Conservation (phyloP, 2,797 vertebrate species). For the Brachyalestes nurse region DNA sequence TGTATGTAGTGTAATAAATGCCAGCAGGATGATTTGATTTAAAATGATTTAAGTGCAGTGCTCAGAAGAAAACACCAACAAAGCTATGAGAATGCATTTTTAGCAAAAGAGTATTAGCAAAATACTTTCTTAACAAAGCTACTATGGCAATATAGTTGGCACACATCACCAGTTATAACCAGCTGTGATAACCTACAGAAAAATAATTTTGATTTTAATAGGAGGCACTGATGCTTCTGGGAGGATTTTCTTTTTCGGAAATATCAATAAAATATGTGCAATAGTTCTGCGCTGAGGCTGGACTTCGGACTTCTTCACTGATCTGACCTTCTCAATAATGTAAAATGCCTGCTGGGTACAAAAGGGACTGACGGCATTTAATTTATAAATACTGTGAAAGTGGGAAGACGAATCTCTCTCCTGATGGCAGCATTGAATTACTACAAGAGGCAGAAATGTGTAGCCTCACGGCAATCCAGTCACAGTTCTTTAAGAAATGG, state of each 20-base stretch:
- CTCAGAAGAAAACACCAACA: conserved; percentile 14
- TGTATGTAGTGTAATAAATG: conserved; percentile 5
- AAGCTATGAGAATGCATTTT: not conserved
- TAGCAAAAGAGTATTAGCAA: too few relatives aligned
- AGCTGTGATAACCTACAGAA: conserved; percentile 11
- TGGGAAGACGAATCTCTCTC: not conserved
- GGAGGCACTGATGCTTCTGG: conserved; percentile 4
- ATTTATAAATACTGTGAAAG: conserved; percentile 9
- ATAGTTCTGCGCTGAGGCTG: conserved; percentile 3
- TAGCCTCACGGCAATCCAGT: not conserved
- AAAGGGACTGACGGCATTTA: not conserved
- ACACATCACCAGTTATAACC: conserved; percentile 23
- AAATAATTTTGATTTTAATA: conserved; percentile 3
- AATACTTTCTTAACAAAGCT: not conserved
- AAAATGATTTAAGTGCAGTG: conserved; percentile 7
- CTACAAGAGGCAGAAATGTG: not conserved
- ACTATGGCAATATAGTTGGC: not conserved
- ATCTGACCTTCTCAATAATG: conserved; percentile 5
- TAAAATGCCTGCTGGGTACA: not conserved
- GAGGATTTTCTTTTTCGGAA: not conserved
- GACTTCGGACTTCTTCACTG: not conserved
- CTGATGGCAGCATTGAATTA: not conserved
- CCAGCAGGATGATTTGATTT: conserved; percentile 13
- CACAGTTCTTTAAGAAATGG: not conserved
- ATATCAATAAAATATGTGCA: conserved; percentile 31